Evolutionary conservation across 2,888 invertebrate species (phyloP), one percentile per base, ranked within the genome.

Genomic region (Magallana nippona): DNA sequence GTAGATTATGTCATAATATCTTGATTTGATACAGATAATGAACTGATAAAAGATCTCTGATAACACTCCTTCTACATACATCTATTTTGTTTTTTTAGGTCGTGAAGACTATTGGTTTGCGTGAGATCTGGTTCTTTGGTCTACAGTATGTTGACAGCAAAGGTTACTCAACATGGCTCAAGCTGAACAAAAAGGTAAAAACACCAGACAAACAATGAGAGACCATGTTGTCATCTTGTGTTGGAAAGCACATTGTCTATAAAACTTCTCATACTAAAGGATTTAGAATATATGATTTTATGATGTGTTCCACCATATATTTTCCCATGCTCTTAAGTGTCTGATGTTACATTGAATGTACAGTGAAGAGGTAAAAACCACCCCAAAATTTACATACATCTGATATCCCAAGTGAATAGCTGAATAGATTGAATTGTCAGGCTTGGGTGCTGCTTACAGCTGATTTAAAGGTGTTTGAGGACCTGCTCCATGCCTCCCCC

Each of bases 61-160:
- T 71, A 27, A 27, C 19, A 10, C 71, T 71, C 32, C 15, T 57
- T 22, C n/a, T 78, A 58, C 19, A 82, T 71, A 19, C n/a, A 27
- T 10, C 27, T 84, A 78, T 80, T 77, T 82, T 84, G 78, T 71
- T 85, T 85, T n/a, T 87, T 58, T 87, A 94, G 94, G 99, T 99
- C 93, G 99, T 99, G 92, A 99, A 99, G 96, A 99, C 99, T 91
- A 99, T 99, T 94, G 99, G 99, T 89, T 96, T 99, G 82, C 96
- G 99, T 90, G 99, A 99, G 95, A 98, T 99, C 91, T 99, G 99
- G 99, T 99, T 99, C 96, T 99, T 99, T 95, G 99, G 99, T 86
- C 96, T 99, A 87, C 99, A 99, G 95, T 99, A 99, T 95, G 98
- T 98, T 91, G 99, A 99, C 95, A 97, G 97, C 93, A 99, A 99